These are phyloP conservation scores for Daphoenositta chrysoptera DNA, from an alignment of 2,113 vertebrate species.

Conservation along the genomic window DNA sequence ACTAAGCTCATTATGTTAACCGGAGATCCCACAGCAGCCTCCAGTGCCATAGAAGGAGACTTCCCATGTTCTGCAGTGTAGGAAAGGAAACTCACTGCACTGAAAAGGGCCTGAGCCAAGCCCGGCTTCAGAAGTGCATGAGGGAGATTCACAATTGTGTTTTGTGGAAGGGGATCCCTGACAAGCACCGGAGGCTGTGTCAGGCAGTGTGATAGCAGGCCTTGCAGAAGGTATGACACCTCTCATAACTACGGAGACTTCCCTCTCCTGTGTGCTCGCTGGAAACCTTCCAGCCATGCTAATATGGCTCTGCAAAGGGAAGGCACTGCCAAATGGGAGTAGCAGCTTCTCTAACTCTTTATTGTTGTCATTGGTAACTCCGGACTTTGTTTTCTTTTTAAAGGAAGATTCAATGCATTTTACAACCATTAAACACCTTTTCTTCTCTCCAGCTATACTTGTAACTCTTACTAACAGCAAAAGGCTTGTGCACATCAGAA, in stretches of 20 bases:
- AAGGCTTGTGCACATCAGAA: not conserved
- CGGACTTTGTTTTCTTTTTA: conserved; percentile 3
- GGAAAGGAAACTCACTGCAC: not conserved
- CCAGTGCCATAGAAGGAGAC: conserved; percentile 39
- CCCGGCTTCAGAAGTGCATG: not conserved
- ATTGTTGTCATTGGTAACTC: conserved; percentile 28
- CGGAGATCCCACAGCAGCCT: conserved; percentile 55
- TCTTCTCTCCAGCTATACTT: conserved; percentile 12
- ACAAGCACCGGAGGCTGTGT: not conserved
- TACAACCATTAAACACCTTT: conserved; percentile 38
- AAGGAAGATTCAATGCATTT: conserved; percentile 41
- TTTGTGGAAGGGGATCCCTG: not conserved
- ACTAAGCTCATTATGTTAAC: conserved; percentile 64
- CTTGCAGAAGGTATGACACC: not conserved
- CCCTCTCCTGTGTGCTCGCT: not conserved
- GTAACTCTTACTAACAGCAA: not conserved
- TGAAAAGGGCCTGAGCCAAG: not conserved
- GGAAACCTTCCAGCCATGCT: conserved; percentile 27
- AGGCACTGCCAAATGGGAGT: conserved; percentile 23
- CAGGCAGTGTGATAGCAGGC: not conserved
- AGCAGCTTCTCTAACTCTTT: conserved; percentile 15
- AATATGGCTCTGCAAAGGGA: not conserved
- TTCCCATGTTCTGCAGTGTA: conserved; percentile 18
- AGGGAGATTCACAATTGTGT: not conserved
- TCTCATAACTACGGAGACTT: not conserved